These are phyloP conservation scores for Lithophane socia DNA, from an alignment of 2,888 invertebrate genomes.

Conservation along the genomic window DNA sequence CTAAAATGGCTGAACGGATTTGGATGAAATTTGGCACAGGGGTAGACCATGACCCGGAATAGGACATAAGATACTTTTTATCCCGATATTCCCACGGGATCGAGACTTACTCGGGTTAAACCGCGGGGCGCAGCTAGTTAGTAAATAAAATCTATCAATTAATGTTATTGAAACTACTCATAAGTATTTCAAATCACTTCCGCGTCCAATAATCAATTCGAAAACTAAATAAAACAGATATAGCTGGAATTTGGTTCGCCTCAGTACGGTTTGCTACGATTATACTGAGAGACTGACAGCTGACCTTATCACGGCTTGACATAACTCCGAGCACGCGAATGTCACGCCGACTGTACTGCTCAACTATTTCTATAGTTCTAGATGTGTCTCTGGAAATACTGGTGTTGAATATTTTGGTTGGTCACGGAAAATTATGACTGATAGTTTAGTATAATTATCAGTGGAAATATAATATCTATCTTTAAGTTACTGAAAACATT, in stretches of 20 bases:
- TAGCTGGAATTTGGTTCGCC: slow-evolving; percentile 20
- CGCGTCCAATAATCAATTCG: slow-evolving; percentile 36
- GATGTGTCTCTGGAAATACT: slow-evolving; percentile 23
- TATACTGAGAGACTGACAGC: slow-evolving; percentile 60
- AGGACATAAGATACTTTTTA: too few species aligned
- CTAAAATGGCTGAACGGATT: too few species aligned
- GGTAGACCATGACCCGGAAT: too few species aligned
- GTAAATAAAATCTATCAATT: background rate
- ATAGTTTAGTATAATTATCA: background rate
- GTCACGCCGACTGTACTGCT: slow-evolving; percentile 51
- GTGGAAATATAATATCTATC: background rate
- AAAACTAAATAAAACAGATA: slow-evolving; percentile 36
- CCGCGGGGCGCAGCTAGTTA: too few species aligned
- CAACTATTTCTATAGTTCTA: slow-evolving; percentile 8
- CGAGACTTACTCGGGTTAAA: too few species aligned
- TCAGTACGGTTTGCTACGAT: slow-evolving; percentile 33
- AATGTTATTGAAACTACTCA: slow-evolving; percentile 15
- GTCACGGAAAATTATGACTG: background rate
- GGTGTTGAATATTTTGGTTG: slow-evolving; percentile 6
- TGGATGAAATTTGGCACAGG: too few species aligned
- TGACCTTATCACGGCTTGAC: slow-evolving; percentile 73
- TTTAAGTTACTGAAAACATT: background rate
- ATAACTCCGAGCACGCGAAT: slow-evolving; percentile 69
- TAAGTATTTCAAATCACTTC: slow-evolving; percentile 23
- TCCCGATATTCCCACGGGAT: too few species aligned